A percentile compares a stretch with the other conserved stretches of the same genome.
Evolutionary conservation across 64 coral and sea anemone genomes (phyloP).

Genomic region (Cladopsammia gracilis): DNA sequence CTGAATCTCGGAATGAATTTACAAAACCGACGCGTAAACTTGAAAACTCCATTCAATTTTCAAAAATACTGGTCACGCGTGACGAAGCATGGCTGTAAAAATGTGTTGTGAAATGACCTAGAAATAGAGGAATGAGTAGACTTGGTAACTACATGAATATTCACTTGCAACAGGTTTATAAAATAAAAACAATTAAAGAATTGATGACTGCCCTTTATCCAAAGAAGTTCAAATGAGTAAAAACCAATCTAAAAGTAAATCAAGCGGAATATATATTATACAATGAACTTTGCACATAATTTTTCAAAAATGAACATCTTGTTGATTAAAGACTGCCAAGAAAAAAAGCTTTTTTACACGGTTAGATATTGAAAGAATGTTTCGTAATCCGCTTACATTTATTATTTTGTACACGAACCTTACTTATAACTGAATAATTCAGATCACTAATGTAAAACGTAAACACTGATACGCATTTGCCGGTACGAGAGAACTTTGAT

Average conservation of each 20-base stretch:
- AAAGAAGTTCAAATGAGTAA: background rate
- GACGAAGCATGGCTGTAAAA: no score
- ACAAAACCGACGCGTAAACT: no score
- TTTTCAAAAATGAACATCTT: background rate
- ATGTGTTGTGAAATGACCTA: no score
- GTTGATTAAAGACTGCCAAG: background rate
- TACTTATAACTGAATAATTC: background rate
- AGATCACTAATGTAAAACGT: background rate
- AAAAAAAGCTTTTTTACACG: no score
- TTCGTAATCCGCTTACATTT: no score
- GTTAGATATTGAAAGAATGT: no score
- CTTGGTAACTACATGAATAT: no score
- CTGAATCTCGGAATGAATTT: no score
- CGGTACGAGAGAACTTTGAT: background rate
- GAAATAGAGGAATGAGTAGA: no score
- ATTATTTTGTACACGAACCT: background rate
- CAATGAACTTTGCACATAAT: slow-evolving; percentile 9
- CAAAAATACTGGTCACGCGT: no score
- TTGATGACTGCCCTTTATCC: background rate
- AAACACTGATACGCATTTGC: background rate
- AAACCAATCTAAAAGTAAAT: background rate
- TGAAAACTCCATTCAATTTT: no score
- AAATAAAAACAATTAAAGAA: background rate
- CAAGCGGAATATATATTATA: background rate
- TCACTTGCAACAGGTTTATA: no score